Conservation (phyloP, 2,888 invertebrate species). For the Ischnus inquisitorius region DNA sequence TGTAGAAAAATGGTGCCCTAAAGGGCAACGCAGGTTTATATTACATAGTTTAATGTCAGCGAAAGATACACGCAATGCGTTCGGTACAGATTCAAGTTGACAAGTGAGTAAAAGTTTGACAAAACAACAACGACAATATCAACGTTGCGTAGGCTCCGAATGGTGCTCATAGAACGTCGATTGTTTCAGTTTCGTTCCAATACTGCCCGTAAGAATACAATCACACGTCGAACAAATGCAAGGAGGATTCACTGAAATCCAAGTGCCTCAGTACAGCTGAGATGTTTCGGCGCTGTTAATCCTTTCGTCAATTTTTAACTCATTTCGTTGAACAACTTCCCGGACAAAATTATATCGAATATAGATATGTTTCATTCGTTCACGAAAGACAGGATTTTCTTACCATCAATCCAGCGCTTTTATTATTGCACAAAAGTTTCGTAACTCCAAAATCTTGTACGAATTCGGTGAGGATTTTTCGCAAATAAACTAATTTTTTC, state of each 20-base stretch:
- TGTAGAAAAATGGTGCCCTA: no score
- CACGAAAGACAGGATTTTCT: no score
- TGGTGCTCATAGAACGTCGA: not conserved
- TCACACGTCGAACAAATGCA: constrained; percentile 5
- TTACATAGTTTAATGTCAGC: no score
- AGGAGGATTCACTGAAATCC: not conserved
- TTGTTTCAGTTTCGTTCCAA: constrained; percentile 2
- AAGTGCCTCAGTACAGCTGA: constrained; percentile 1
- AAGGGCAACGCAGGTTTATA: no score
- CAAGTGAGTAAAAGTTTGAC: no score
- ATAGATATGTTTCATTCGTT: constrained; percentile 66
- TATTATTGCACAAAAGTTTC: no score
- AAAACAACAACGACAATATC: no score
- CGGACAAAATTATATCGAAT: constrained; percentile 65
- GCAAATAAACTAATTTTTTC: not conserved
- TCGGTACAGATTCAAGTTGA: no score
- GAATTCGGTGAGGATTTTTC: constrained; percentile 49
- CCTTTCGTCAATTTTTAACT: constrained; percentile 8
- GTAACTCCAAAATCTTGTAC: no score
- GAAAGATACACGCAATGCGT: no score
- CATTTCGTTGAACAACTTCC: constrained; percentile 36
- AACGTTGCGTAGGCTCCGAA: no score
- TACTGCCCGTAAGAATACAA: constrained; percentile 13
- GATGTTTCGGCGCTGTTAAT: constrained; percentile 20
- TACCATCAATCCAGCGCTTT: no score